Conservation (phyloP, 2,797 vertebrate genomes). For the Salarias fasciatus region DNA sequence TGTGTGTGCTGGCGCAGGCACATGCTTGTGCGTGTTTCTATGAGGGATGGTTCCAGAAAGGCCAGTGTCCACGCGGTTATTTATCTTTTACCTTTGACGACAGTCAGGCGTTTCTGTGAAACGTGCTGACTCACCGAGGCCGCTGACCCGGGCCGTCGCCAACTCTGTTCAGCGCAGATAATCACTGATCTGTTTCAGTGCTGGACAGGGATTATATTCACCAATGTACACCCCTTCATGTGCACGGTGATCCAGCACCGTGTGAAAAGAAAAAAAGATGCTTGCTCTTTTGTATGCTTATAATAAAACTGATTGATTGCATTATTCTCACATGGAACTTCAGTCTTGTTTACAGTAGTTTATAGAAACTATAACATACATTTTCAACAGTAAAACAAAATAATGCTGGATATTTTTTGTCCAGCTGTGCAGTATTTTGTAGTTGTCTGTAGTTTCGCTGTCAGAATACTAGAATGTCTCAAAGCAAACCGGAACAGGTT, state of each 20-base stretch:
- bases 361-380: too few relatives aligned
- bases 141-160: constrained; percentile 26
- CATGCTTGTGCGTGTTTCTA: constrained; percentile 28
- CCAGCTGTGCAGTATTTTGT: too few relatives aligned
- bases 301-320: background rate
- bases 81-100: constrained; percentile 60
- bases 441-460: constrained; percentile 5
- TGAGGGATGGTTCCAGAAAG: constrained; percentile 50
- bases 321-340: too few relatives aligned
- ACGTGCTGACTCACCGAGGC: constrained; percentile 61
- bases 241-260: background rate
- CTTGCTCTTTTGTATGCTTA: background rate
- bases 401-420: background rate
- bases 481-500: constrained; percentile 7
- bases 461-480: background rate
- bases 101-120: constrained; percentile 47
- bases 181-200: constrained; percentile 35
- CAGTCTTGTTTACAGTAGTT: too few relatives aligned
- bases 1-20: too few relatives aligned
- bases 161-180: constrained; percentile 26
- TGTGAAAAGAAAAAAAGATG: background rate
- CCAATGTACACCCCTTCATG: background rate
- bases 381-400: constrained; percentile 8
- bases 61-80: constrained; percentile 53
- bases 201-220: constrained; percentile 19